Evolutionary conservation across 2,888 invertebrate species (phyloP).

Genomic region (Auanema sp.): DNA sequence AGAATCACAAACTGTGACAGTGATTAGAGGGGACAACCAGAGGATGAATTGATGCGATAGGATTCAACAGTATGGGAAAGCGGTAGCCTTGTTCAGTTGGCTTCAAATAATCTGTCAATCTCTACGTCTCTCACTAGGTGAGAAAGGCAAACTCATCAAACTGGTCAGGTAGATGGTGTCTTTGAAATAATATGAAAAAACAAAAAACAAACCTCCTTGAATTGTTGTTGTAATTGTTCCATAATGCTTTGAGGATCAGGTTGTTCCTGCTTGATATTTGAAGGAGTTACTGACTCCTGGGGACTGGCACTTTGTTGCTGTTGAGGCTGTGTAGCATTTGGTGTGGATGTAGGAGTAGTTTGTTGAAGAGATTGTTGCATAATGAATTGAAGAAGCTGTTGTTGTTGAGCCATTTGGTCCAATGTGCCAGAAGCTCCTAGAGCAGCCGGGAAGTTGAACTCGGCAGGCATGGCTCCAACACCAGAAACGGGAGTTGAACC

Average conservation of each 20-base stretch:
- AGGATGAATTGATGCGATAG: too few species aligned
- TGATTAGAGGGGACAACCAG: too few species aligned
- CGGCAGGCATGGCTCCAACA: constrained; percentile 10
- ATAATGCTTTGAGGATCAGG: constrained; percentile 24
- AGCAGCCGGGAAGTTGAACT: constrained; percentile 14
- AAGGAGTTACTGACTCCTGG: background rate
- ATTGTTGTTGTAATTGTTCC: constrained; percentile 28
- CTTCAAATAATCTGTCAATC: too few species aligned
- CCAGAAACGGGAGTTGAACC: constrained; percentile 1
- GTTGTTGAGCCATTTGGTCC: constrained; percentile 10
- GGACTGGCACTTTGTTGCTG: constrained; percentile 7
- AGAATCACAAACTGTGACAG: too few species aligned
- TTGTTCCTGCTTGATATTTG: constrained; percentile 19
- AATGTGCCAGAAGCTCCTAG: background rate
- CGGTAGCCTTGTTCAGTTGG: too few species aligned
- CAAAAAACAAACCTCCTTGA: constrained; percentile 23
- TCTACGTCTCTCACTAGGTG: background rate
- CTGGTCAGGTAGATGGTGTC: background rate
- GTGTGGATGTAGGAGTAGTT: constrained; percentile 14
- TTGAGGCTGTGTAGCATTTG: constrained; percentile 21
- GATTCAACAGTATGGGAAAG: too few species aligned
- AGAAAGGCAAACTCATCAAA: background rate
- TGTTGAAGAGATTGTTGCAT: constrained; percentile 15
- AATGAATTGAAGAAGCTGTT: constrained; percentile 17
- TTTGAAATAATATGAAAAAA: background rate